Conservation (phyloP, 2,888 invertebrate species). For the Polietes domitor region DNA sequence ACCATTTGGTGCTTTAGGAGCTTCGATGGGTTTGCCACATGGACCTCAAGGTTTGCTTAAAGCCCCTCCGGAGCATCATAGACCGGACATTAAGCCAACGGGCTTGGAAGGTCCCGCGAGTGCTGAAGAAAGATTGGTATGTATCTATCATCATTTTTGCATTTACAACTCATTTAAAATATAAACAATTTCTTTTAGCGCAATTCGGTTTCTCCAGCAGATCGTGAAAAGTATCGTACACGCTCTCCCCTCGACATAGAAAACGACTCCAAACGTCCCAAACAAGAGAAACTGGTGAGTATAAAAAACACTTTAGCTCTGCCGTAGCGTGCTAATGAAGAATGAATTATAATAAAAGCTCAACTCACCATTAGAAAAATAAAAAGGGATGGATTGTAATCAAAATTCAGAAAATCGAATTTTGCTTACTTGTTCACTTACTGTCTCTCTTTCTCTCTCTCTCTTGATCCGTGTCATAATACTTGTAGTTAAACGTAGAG, state of each 20-base stretch:
- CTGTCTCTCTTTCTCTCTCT: constrained; percentile 48
- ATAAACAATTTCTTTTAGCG: constrained; percentile 81
- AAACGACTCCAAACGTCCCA: constrained; percentile 89
- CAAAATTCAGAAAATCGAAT: constrained; percentile 35
- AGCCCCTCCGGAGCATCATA: constrained; percentile 81
- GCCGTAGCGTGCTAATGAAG: not conserved
- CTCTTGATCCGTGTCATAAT: constrained; percentile 26
- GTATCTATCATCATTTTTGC: constrained; percentile 61
- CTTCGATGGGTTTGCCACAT: constrained; percentile 80
- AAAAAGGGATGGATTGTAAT: not conserved
- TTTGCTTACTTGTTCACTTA: constrained; percentile 59
- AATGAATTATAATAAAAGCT: too few species aligned
- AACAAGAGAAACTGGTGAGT: constrained; percentile 94
- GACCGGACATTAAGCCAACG: constrained; percentile 80
- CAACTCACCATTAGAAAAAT: constrained; percentile 68
- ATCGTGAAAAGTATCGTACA: constrained; percentile 90
- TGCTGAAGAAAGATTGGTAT: constrained; percentile 84
- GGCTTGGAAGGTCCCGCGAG: constrained; percentile 82
- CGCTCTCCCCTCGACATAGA: constrained; percentile 90
- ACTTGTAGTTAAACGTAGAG: constrained; percentile 24
- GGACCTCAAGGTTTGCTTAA: constrained; percentile 81
- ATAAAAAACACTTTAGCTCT: not conserved
- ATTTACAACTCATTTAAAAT: not conserved
- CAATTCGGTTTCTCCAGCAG: constrained; percentile 91
- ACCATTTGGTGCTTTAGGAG: constrained; percentile 80